phyloP scores from a whole-genome alignment of 1,140 invertebrate species.

The Bactericera cockerelli region DNA sequence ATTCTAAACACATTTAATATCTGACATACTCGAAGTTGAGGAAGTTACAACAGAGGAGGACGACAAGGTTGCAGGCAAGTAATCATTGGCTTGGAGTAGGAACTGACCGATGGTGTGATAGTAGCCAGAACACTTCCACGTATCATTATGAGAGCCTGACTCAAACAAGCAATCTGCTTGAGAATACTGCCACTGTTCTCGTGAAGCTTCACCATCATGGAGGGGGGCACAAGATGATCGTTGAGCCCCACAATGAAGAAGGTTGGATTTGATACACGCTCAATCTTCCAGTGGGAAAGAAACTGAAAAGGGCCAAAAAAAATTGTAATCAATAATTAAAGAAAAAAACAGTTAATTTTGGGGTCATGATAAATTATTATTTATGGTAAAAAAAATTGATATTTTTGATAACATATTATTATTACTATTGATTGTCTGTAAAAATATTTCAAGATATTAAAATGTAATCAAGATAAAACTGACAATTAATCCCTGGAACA shows the following conservation, averaged over 20 bases:
- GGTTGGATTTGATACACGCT: conserved; percentile 45
- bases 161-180: conserved; percentile 54
- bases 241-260: conserved; percentile 65
- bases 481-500: too few relatives aligned
- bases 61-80: conserved; percentile 11
- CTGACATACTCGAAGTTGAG: background rate
- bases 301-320: conserved; percentile 39
- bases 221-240: conserved; percentile 68
- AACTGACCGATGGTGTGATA: conserved; percentile 20
- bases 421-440: too few relatives aligned
- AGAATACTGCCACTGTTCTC: conserved; percentile 44
- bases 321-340: conserved; percentile 1
- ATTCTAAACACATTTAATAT: conserved; percentile 2
- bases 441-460: too few relatives aligned
- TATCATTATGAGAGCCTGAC: conserved; percentile 74
- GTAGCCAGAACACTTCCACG: conserved; percentile 41
- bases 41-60: background rate
- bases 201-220: conserved; percentile 70
- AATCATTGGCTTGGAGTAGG: conserved; percentile 14
- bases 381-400: too few relatives aligned
- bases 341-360: background rate
- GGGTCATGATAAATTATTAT: background rate
- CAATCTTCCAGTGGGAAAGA: conserved; percentile 50
- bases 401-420: too few relatives aligned
- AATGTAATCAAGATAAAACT: too few relatives aligned